A percentile compares a stretch with the other conserved stretches of the same genome.
These are phyloP conservation scores for Heteromyza rotundicornis DNA, from an alignment of 2,888 invertebrate species.

Conservation along the genomic window DNA sequence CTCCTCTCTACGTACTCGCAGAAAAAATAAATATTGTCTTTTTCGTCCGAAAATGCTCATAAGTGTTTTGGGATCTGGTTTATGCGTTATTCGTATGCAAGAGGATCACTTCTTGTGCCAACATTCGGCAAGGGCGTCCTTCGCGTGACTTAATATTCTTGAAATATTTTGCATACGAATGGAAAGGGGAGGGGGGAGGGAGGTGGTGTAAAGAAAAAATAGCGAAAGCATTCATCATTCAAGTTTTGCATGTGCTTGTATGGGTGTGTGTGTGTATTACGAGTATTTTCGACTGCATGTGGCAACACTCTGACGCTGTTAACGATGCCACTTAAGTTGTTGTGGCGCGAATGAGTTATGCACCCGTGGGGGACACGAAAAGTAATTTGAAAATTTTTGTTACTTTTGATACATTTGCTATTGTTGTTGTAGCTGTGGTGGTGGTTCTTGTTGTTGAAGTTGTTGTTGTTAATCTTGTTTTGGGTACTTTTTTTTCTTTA, in stretches of 20 bases:
- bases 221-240: not conserved
- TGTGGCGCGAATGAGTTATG: constrained; percentile 13
- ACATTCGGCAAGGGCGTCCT: too few relatives aligned
- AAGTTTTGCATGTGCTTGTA: not conserved
- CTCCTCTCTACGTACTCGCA: too few relatives aligned
- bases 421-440: too few relatives aligned
- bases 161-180: not conserved
- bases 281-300: constrained; percentile 8
- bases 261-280: too few relatives aligned
- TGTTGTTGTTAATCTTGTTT: too few relatives aligned
- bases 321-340: constrained; percentile 28
- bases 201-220: not conserved
- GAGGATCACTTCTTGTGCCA: too few relatives aligned
- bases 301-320: constrained; percentile 20
- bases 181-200: not conserved
- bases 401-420: too few relatives aligned
- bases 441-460: too few relatives aligned
- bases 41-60: not conserved
- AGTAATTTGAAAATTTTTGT: constrained; percentile 4
- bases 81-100: too few relatives aligned
- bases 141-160: not conserved
- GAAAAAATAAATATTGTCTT: not conserved
- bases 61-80: constrained; percentile 1
- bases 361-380: not conserved
- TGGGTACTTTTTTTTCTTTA: too few relatives aligned